Base-by-base conservation (phyloP, 2,888 invertebrate species). In the Amiota mariae region DNA sequence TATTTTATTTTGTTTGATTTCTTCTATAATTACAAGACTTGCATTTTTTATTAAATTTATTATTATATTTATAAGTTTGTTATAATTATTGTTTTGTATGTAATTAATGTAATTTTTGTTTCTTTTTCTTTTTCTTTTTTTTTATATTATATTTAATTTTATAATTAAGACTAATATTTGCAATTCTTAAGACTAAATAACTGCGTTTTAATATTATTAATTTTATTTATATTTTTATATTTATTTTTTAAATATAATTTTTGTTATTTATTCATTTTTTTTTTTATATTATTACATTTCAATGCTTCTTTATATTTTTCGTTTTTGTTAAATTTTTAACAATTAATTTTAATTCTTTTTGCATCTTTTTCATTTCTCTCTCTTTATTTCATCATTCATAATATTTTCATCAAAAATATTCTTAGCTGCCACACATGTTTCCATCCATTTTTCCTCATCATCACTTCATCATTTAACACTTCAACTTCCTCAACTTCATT, bases 181-280 rank as follows among this genome's bases (percentile, higher is more conserved):
- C 83, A 85, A 81, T 48, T 64, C 84, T 85, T 84, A 84, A 82
- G 78, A 84, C 84, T 84, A 84, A 86, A 84, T 84, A 84, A 84
- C 84, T 84, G 86, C 84, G 84, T 85, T 83, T 85, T 78, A 36
- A 36, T 36, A 36, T 36, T n/a, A n/a, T 4, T 36, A 36, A 78
- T 83, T 81, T 48, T 48, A 3, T 57, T 47, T 72, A 54, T 82
- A 78, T 80, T 66, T 78, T 80, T 12, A 63, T 73, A 71, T 70
- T 18, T 13, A 8, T 15, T 20, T 59, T 59, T 67, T 77, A 71
- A 77, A 74, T 15, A 57, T 47, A 56, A 57, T 70, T 70, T 72
- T 71, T n/a, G n/a, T 56, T 75, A 36, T 54, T 57, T 70, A 6
- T 24, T n/a, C 12, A 47, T 12, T 48, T 68, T 46, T 68, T 56